Conservation (phyloP, 2,797 vertebrate species). For the Spondyliosoma cantharus region DNA sequence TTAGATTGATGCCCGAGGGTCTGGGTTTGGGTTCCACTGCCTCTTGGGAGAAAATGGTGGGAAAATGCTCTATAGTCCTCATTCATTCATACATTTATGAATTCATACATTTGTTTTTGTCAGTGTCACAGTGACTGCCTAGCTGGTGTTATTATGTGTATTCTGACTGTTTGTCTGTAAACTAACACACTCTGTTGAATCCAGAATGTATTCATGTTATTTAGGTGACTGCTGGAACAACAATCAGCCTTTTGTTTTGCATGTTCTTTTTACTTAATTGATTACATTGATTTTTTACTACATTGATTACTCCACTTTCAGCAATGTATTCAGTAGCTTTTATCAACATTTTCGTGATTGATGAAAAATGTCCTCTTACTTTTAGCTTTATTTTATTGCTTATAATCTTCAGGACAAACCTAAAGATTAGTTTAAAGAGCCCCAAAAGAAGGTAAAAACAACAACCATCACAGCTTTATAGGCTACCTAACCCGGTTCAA, state of each 20-base stretch:
- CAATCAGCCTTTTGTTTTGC: slow-evolving; percentile 36
- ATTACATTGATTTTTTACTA: too few species aligned
- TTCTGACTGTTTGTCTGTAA: not conserved
- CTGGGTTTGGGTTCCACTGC: slow-evolving; percentile 64
- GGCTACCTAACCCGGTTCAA: not conserved
- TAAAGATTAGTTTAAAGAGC: not conserved
- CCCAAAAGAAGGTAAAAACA: not conserved
- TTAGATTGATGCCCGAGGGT: slow-evolving; percentile 73
- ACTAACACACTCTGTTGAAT: not conserved
- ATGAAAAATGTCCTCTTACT: not conserved
- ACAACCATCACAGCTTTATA: not conserved
- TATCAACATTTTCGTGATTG: not conserved
- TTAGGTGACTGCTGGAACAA: slow-evolving; percentile 7
- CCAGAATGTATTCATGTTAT: slow-evolving; percentile 6
- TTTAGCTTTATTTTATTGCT: not conserved
- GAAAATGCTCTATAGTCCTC: slow-evolving; percentile 41
- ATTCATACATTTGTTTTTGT: slow-evolving; percentile 45
- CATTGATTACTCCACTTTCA: too few species aligned
- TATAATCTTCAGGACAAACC: not conserved
- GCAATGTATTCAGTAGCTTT: not conserved
- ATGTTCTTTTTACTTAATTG: not conserved
- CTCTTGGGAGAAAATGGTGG: slow-evolving; percentile 67
- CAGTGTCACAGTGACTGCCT: not conserved
- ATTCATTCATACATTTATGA: slow-evolving; percentile 54
- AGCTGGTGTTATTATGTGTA: not conserved